A percentile compares a stretch with the other conserved stretches of the same genome.
These are phyloP conservation scores for Lycodopsis pacificus DNA, from an alignment of 2,797 vertebrate species.

Conservation along the genomic window DNA sequence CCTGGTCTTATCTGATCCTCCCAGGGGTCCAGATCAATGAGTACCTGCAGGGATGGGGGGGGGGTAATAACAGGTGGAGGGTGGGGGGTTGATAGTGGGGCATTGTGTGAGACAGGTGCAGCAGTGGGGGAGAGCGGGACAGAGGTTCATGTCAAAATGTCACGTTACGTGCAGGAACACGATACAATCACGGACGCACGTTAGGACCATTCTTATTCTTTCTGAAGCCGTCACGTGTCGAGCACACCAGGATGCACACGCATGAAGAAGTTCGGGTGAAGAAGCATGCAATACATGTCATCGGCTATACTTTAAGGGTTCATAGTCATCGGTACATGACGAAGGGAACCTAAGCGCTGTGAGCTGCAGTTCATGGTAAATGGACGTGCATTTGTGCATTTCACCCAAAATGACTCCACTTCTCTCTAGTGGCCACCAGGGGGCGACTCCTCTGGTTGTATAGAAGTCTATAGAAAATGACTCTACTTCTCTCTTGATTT, in stretches of 20 bases:
- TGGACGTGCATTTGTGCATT: too few relatives aligned
- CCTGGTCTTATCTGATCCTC: conserved; percentile 61
- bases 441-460: too few relatives aligned
- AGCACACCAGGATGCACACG: background rate
- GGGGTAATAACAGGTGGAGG: conserved; percentile 30
- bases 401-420: too few relatives aligned
- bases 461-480: too few relatives aligned
- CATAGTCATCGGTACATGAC: background rate
- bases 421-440: too few relatives aligned
- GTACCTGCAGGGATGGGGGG: background rate
- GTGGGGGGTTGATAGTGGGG: conserved; percentile 25
- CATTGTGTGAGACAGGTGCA: conserved; percentile 54
- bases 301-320: too few relatives aligned
- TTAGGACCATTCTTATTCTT: too few relatives aligned
- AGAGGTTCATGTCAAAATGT: conserved; percentile 4
- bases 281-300: background rate
- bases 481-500: too few relatives aligned
- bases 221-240: too few relatives aligned
- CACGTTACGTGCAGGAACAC: background rate
- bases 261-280: background rate
- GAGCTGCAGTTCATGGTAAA: background rate
- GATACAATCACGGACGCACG: background rate
- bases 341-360: background rate
- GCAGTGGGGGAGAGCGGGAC: background rate
- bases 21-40: conserved; percentile 46